These are phyloP conservation scores for Malacoctenus gilli DNA, from an alignment of 2,797 vertebrate species.

Conservation along the genomic window DNA sequence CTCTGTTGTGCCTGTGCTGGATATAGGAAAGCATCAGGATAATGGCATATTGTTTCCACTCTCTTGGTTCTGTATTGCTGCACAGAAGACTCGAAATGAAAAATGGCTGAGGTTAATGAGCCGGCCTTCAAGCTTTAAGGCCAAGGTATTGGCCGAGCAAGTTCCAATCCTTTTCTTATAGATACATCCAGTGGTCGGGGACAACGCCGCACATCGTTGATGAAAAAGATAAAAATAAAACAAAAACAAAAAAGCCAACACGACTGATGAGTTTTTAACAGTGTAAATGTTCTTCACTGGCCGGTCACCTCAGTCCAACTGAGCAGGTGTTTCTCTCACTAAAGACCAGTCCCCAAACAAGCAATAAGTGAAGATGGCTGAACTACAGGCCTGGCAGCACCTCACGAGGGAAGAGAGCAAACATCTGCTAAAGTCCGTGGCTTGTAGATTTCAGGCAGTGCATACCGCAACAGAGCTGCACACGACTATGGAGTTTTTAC, in stretches of 20 bases:
- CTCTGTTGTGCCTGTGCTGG: neutral
- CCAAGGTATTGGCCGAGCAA: constrained; percentile 1
- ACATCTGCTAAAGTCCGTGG: constrained; percentile 31
- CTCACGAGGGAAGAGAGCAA: constrained; percentile 27
- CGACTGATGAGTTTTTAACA: neutral
- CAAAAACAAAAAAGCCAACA: constrained; percentile 16
- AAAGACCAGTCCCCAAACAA: constrained; percentile 35
- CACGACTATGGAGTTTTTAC: neutral
- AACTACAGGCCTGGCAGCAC: constrained; percentile 28
- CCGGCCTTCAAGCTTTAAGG: constrained; percentile 14
- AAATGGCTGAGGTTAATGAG: constrained; percentile 13
- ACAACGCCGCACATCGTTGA: constrained; percentile 6
- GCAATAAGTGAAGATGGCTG: constrained; percentile 49
- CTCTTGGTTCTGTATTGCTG: constrained; percentile 1
- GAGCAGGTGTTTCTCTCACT: constrained; percentile 46
- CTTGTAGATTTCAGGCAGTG: constrained; percentile 21
- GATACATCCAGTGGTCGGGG: neutral
- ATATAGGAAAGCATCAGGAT: neutral
- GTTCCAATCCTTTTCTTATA: constrained; percentile 1
- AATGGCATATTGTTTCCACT: neutral
- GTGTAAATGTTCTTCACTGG: constrained; percentile 21
- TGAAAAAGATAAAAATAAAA: too few relatives aligned
- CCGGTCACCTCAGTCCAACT: constrained; percentile 28
- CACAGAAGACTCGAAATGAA: constrained; percentile 14
- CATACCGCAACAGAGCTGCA: constrained; percentile 11